Evolutionary conservation across 2,113 vertebrate species (phyloP).

Genomic region (Epinephelus fuscoguttatus): DNA sequence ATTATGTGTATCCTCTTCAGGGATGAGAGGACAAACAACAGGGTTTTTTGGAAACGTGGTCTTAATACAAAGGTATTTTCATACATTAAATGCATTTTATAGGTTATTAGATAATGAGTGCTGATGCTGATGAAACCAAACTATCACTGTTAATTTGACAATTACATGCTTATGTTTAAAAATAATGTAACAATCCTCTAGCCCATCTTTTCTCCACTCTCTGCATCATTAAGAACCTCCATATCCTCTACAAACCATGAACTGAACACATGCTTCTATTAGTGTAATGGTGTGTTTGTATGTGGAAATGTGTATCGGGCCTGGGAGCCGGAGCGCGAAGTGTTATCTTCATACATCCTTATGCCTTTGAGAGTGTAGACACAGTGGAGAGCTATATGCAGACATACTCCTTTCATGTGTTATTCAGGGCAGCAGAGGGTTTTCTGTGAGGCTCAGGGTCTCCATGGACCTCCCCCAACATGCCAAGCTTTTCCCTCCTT

Average conservation of each 20-base stretch:
- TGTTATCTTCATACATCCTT: background rate
- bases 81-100: background rate
- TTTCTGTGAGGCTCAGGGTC: slow-evolving; percentile 8
- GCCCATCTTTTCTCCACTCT: too few relatives aligned
- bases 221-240: background rate
- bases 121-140: background rate
- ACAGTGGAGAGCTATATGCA: background rate
- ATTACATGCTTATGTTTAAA: background rate
- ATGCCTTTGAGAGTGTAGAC: background rate
- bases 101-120: background rate
- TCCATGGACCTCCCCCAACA: background rate
- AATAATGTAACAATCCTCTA: background rate
- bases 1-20: background rate
- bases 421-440: slow-evolving; percentile 31
- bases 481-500: slow-evolving; percentile 5
- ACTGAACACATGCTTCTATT: background rate
- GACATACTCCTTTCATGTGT: background rate
- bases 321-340: background rate
- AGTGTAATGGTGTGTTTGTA: background rate
- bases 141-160: background rate
- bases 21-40: background rate
- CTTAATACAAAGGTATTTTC: background rate
- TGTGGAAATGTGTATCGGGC: background rate
- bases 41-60: background rate
- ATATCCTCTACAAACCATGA: background rate